These are phyloP conservation scores for Rhabdomys pumilio DNA, from an alignment of 2,797 vertebrate genomes.

Conservation along the genomic window DNA sequence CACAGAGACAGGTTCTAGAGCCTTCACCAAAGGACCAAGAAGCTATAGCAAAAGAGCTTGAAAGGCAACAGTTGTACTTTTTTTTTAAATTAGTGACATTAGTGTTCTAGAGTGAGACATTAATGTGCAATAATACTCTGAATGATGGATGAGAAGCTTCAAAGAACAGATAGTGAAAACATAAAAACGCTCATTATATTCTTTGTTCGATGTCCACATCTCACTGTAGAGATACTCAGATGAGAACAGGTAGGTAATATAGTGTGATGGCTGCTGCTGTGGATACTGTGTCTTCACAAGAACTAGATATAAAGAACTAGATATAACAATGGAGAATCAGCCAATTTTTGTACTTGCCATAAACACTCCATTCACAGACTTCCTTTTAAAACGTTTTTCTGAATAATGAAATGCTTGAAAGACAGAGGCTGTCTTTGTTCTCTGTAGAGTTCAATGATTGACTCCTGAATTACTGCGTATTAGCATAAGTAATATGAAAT, in stretches of 20 bases:
- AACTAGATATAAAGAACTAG: neutral
- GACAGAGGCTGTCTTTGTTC: constrained; percentile 35
- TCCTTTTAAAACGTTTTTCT: neutral
- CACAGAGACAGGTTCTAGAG: neutral
- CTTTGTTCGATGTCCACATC: constrained; percentile 22
- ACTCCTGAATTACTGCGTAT: neutral
- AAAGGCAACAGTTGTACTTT: constrained; percentile 29
- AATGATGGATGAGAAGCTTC: constrained; percentile 79
- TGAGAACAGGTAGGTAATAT: neutral
- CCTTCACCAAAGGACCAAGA: neutral
- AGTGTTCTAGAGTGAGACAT: constrained; percentile 64
- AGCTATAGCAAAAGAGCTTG: constrained; percentile 1
- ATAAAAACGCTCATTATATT: constrained; percentile 63
- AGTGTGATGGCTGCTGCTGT: neutral
- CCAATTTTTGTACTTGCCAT: neutral
- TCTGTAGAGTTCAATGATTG: neutral
- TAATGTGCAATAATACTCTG: constrained; percentile 58
- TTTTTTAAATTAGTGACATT: neutral
- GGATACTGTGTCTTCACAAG: constrained; percentile 34
- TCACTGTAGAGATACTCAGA: constrained; percentile 17
- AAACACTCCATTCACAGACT: neutral
- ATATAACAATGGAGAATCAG: neutral
- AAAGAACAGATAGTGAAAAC: constrained; percentile 67
- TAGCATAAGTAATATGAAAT: constrained; percentile 49
- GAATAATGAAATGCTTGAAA: constrained; percentile 41